phyloP scores from a whole-genome alignment of 2,888 invertebrate genomes.

The Heliconius sara region DNA sequence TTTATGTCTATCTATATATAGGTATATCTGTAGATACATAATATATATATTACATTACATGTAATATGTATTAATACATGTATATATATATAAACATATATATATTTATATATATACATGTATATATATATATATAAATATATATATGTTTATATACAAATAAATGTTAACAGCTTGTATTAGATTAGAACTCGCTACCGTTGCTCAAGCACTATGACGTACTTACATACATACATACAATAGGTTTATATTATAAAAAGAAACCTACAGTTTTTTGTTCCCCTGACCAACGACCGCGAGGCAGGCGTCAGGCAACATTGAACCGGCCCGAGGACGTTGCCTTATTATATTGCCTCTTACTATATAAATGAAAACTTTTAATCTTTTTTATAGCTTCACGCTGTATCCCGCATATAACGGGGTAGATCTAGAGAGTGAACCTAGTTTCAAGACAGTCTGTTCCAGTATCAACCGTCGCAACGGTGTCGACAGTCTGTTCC shows the following conservation, averaged over 20 bases:
- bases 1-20: too few relatives aligned
- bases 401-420: neutral
- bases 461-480: neutral
- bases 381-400: neutral
- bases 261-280: constrained; percentile 4
- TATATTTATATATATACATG: too few relatives aligned
- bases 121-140: too few relatives aligned
- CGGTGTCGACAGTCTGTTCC: neutral
- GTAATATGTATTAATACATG: too few relatives aligned
- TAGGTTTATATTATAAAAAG: neutral
- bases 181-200: neutral
- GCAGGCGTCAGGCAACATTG: constrained; percentile 18
- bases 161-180: too few relatives aligned
- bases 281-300: constrained; percentile 9
- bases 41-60: too few relatives aligned
- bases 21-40: too few relatives aligned
- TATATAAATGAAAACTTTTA: too few relatives aligned
- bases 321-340: constrained; percentile 21
- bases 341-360: neutral
- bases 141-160: too few relatives aligned
- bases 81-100: too few relatives aligned
- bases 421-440: neutral
- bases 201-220: neutral
- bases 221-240: neutral
- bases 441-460: neutral